Base-by-base conservation (phyloP, 2,888 invertebrate genomes). In the Gastrophysa polygoni region DNA sequence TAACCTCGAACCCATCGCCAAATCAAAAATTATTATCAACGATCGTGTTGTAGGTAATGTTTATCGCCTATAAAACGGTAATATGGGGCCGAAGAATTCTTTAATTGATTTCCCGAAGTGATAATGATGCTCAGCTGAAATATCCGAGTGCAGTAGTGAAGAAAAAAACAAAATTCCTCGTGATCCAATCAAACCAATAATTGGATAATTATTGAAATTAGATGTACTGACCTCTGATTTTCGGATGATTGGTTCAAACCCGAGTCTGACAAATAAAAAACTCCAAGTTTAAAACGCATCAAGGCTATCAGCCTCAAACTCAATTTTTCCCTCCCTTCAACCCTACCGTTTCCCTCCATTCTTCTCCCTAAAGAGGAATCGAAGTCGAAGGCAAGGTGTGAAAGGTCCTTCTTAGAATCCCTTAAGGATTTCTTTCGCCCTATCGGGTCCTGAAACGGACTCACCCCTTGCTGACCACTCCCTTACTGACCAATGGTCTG, bases 391-490 rank as follows among this genome's bases (percentile, higher is more conserved):
- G 3, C 38, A n/a, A 72, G 47, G 52, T 58, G 47, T 43, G 46
- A 46, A 57, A 38, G 43, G 38, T 38, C 48, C 3, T 59, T 52
- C 54, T 61, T 57, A 61, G 46, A 61, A 56, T 50, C 65, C 62
- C 48, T 55, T 20, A 62, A 66, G 59, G 63, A 61, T 65, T 68
- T 70, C 24, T 68, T 70, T 70, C 70, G 63, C 59, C 77, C 79
- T 77, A 77, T 77, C 76, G 72, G 74, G 67, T 59, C 58, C 57
- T 50, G 51, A 57, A 56, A 56, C 46, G 43, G 59, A 59, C 58
- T 74, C 70, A 76, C 78, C 78, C 77, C 74, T 73, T 67, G 68
- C 73, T 81, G 80, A 80, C 81, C 81, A 80, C 79, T 73, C 80
- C 79, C 78, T 59, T 55, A 73, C 69, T 80, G 80, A 79, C 81